A percentile compares a stretch with the other conserved stretches of the same genome.
Conservation (phyloP, 2,113 vertebrate genomes). For the Apteryx owenii region DNA sequence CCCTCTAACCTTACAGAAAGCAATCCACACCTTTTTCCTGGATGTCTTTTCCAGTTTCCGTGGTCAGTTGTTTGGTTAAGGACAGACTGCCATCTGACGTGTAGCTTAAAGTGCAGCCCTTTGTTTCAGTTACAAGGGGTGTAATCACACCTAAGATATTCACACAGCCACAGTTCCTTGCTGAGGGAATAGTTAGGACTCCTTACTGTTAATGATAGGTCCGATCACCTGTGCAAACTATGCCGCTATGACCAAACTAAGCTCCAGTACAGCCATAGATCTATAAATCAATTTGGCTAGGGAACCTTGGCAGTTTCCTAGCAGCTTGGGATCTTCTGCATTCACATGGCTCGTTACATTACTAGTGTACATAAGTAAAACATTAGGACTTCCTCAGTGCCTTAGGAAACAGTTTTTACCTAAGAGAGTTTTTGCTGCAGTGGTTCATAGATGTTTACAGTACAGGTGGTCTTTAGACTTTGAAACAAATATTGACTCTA, state of each 20-base stretch:
- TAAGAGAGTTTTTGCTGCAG: slow-evolving; percentile 28
- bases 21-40: not conserved
- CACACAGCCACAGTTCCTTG: not conserved
- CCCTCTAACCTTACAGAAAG: not conserved
- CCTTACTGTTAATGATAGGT: not conserved
- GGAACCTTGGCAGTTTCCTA: not conserved
- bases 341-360: not conserved
- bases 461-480: slow-evolving; percentile 64
- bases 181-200: not conserved
- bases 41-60: not conserved
- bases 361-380: not conserved
- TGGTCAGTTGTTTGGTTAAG: not conserved
- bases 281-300: not conserved
- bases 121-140: not conserved
- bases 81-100: not conserved
- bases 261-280: not conserved
- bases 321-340: not conserved
- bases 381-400: slow-evolving; percentile 38
- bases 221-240: not conserved
- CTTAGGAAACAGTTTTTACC: slow-evolving; percentile 20
- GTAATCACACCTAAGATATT: not conserved
- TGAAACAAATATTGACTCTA: slow-evolving; percentile 68
- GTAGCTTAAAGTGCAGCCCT: not conserved
- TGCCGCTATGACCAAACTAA: not conserved
- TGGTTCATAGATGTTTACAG: slow-evolving; percentile 48